Conservation (phyloP, 2,888 invertebrate genomes). For the Diachrysia chrysitis region DNA sequence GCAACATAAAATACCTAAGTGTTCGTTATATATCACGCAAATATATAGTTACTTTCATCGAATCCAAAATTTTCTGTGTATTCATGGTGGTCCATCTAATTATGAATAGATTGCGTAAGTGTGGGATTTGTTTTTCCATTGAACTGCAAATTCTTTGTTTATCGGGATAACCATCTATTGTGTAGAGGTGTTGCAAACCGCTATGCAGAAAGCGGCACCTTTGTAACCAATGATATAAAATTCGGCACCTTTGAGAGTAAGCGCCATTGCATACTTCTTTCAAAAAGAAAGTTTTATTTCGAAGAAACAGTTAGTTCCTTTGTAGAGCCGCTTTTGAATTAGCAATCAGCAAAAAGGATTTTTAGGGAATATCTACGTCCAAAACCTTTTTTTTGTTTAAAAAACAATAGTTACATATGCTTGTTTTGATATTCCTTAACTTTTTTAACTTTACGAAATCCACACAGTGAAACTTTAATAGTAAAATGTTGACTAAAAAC, state of each 20-base stretch:
- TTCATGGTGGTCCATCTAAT: conserved; percentile 7
- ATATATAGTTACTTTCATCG: conserved; percentile 8
- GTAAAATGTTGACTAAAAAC: neutral
- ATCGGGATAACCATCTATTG: conserved; percentile 53
- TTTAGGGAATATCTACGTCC: conserved; percentile 33
- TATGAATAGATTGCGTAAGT: conserved; percentile 17
- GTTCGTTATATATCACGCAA: conserved; percentile 23
- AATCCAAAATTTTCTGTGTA: conserved; percentile 26
- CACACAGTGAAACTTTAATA: neutral
- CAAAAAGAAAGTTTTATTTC: conserved; percentile 82
- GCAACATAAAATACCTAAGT: conserved; percentile 32
- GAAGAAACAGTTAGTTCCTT: conserved; percentile 75
- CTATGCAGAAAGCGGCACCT: conserved; percentile 72
- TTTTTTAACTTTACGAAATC: neutral
- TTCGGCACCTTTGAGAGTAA: conserved; percentile 76
- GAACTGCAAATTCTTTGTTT: conserved; percentile 48
- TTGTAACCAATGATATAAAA: conserved; percentile 80
- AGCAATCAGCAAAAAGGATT: conserved; percentile 61
- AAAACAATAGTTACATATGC: conserved; percentile 12
- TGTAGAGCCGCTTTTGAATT: conserved; percentile 58
- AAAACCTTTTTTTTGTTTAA: conserved; percentile 21
- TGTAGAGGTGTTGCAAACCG: conserved; percentile 62
- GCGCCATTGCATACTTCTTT: conserved; percentile 70
- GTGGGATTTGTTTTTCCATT: conserved; percentile 31
- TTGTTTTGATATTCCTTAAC: neutral